Evolutionary conservation across 2,888 invertebrate species (phyloP), one percentile per base, ranked within the genome.

Genomic region (Zhuqinia jingwanae): DNA sequence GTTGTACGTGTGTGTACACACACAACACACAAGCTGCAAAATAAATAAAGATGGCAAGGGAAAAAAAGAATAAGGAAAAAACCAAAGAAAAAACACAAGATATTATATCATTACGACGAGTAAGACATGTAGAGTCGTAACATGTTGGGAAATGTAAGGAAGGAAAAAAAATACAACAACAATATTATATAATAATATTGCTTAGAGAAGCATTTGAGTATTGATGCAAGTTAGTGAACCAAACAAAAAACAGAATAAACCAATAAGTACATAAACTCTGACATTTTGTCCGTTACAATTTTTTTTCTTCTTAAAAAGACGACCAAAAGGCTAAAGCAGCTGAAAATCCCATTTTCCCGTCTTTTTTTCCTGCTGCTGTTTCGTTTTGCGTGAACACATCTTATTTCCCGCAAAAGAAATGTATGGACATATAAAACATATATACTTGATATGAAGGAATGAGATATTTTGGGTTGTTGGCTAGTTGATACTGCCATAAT

Each of bases 271-370:
- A 45, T 78, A 60, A 78, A 78, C 63, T 78, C 78, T 78, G 58
- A 60, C 77, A 77, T 77, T 78, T 79, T 79, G 45, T 53, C 65
- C 50, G 50, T 79, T 73, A 73, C 47, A 10, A n/a, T n/a, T 50
- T 65, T 36, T 36, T 36, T 36, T 36, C 36, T 3, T 36, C 1
- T 10, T 42, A 13, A 25, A n/a, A 65, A 15, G 42, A 65, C 20
- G 65, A 65, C 20, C 30, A 63, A 15, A 58, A 36, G 65, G 42
- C n/a, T n/a, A n/a, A 36, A 11, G 20, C 77, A 47, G 30, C 78
- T 63, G 56, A 76, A 65, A 65, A 58, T 58, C 58, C 58, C 30
- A 22, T 75, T 20, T 15, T 58, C 58, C 58, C 30, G 20, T 75
- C 45, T 15, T 30, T 36, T 63, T 70, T 70, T 56, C 58, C 78